Evolutionary conservation across 2,888 invertebrate genomes (phyloP).

Genomic region (Globia sparganii): DNA sequence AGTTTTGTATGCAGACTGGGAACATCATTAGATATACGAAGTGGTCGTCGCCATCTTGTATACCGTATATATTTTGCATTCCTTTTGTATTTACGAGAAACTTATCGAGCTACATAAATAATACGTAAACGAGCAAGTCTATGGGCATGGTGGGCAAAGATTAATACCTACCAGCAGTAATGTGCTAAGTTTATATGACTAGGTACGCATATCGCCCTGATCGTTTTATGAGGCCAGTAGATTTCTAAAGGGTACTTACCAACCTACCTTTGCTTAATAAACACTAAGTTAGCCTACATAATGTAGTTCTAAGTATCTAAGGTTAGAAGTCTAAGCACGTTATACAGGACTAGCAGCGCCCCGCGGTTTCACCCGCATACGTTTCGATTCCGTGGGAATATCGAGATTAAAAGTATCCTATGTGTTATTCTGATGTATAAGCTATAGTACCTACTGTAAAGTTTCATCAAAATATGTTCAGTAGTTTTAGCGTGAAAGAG

Average conservation of each 20-base stretch:
- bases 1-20: not conserved
- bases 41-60: not conserved
- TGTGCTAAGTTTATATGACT: conserved; percentile 25
- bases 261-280: conserved; percentile 29
- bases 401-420: too few species aligned
- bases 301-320: not conserved
- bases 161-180: conserved; percentile 22
- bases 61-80: not conserved
- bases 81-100: not conserved
- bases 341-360: too few species aligned
- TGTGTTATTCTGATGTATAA: too few species aligned
- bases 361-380: too few species aligned
- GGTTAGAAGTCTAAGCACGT: not conserved
- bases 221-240: conserved; percentile 30
- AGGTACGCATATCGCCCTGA: conserved; percentile 27
- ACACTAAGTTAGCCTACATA: conserved; percentile 17
- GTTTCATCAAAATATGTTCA: too few species aligned
- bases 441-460: too few species aligned
- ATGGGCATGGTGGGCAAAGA: not conserved
- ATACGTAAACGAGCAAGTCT: conserved; percentile 5
- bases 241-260: conserved; percentile 19
- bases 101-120: conserved; percentile 1
- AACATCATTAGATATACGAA: not conserved
- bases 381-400: too few species aligned
- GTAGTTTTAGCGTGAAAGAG: too few species aligned